phyloP scores from a whole-genome alignment of 2,113 vertebrate genomes.

The Xenopus borealis region DNA sequence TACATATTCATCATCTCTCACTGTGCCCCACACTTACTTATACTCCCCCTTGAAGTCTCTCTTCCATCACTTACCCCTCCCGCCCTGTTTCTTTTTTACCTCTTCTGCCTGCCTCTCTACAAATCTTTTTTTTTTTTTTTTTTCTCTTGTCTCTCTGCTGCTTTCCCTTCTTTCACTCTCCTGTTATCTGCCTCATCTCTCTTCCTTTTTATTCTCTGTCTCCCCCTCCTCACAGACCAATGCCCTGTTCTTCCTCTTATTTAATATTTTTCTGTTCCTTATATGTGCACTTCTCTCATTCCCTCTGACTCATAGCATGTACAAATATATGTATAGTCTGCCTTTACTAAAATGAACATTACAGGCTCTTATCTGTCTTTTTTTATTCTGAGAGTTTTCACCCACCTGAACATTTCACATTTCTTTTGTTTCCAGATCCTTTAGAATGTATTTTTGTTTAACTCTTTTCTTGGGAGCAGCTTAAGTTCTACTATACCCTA shows the following conservation, averaged over 20 bases:
- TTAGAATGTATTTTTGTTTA: too few relatives aligned
- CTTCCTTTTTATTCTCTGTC: not conserved
- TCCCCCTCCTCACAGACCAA: conserved; percentile 11
- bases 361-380: not conserved
- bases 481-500: too few relatives aligned
- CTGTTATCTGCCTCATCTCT: conserved; percentile 18
- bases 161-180: not conserved
- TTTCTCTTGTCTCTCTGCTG: conserved; percentile 15
- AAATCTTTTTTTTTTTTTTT: conserved; percentile 16
- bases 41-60: conserved; percentile 6
- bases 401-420: too few relatives aligned
- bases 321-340: too few relatives aligned
- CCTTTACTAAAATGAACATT: conserved; percentile 2
- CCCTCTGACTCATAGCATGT: not conserved
- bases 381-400: not conserved
- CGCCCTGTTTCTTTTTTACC: not conserved
- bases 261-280: not conserved
- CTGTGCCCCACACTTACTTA: too few relatives aligned
- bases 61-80: not conserved
- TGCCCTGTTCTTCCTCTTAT: not conserved
- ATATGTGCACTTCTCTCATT: not conserved
- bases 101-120: conserved; percentile 24
- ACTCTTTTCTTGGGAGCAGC: too few relatives aligned
- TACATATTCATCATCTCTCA: conserved; percentile 4
- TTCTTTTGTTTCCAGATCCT: too few relatives aligned